Evolutionary conservation across 2,113 vertebrate species (phyloP), one percentile per base, ranked within the genome.

Genomic region (Xiphophorus couchianus): DNA sequence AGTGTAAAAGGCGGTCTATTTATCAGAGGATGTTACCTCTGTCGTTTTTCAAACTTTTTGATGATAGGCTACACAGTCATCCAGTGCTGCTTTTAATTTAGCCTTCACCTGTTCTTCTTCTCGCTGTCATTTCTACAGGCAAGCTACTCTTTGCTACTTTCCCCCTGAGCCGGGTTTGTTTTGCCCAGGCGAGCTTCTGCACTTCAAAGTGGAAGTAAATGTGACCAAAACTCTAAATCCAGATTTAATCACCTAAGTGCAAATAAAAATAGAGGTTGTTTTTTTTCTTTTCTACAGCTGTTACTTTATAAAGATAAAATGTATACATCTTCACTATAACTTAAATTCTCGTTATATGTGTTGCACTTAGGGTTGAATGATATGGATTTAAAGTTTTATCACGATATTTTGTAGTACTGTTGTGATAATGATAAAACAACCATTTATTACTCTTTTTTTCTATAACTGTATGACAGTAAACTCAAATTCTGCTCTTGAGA

Each of bases 21-120:
- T 66, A 48, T 83, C 82, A 80, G 65, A 60, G 65, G 76, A 65
- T 44, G 69, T 63, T 81, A 77, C 19, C 62, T 72, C 29, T 85
- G 73, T 85, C 79, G 78, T 81, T 83, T 78, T 77, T 80, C 74
- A 80, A 71, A 68, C 77, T 69, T 73, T 89, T 78, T 77, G 69
- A 85, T 68, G 78, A 74, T 75, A 77, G 70, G 42, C 83, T 77
- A 64, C 35, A 75, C 22, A 30, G 51, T 65, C 35, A 66, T 75
- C 33, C 48, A 39, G 15, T 71, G 78, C 44, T 54, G 73, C 67
- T 68, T 66, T 66, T 67, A 31, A 48, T 75, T 76, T 58, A 69
- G 27, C 63, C 35, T 27, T 74, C 69, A 39, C 58, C 62, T 14
- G 5, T 39, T 70, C 31, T 70, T 75, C n/a, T 30, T 22, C 27